Percentiles rank a stretch among this genome's conserved stretches.
Evolutionary conservation across 92 coral and sea anemone genomes (phyloP).

Genomic region (Actinostola sp.): DNA sequence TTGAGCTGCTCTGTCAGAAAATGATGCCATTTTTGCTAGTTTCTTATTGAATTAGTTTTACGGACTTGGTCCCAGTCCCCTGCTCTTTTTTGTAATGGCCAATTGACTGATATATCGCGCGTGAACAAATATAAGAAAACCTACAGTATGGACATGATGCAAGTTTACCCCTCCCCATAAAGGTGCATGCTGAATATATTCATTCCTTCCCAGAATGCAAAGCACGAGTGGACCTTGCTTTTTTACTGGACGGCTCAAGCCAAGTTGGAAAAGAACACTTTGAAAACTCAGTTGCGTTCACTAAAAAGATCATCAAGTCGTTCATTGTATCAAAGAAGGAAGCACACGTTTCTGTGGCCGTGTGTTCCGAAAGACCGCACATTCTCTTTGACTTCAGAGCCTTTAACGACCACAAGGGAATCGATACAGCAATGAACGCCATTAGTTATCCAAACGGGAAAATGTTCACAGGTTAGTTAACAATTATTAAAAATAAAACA

Average conservation of each 20-base stretch:
- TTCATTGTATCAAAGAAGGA: conserved; percentile 63
- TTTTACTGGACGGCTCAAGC: conserved; percentile 74
- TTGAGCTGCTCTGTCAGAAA: too few species aligned
- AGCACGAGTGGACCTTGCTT: conserved; percentile 74
- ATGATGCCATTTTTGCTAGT: too few species aligned
- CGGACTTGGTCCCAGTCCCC: too few species aligned
- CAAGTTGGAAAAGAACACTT: conserved; percentile 46
- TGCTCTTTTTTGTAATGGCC: too few species aligned
- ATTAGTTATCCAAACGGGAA: conserved; percentile 55
- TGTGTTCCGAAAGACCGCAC: conserved; percentile 64
- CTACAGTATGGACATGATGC: too few species aligned
- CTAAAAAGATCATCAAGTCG: conserved; percentile 53
- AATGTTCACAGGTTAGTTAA: conserved; percentile 47
- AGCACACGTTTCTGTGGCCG: conserved; percentile 67
- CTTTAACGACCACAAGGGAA: conserved; percentile 46
- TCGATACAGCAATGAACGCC: conserved; percentile 62
- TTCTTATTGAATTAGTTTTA: too few species aligned
- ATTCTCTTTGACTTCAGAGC: conserved; percentile 68
- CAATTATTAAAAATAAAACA: too few species aligned
- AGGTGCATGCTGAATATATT: too few species aligned
- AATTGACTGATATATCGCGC: too few species aligned
- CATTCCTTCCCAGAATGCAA: conserved; percentile 42
- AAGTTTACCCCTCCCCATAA: too few species aligned
- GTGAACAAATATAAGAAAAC: too few species aligned
- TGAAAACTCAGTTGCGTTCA: conserved; percentile 45